A percentile compares a stretch with the other conserved stretches of the same genome.
These are phyloP conservation scores for Taphrorychus bicolor DNA, from an alignment of 2,888 invertebrate species.

Conservation along the genomic window DNA sequence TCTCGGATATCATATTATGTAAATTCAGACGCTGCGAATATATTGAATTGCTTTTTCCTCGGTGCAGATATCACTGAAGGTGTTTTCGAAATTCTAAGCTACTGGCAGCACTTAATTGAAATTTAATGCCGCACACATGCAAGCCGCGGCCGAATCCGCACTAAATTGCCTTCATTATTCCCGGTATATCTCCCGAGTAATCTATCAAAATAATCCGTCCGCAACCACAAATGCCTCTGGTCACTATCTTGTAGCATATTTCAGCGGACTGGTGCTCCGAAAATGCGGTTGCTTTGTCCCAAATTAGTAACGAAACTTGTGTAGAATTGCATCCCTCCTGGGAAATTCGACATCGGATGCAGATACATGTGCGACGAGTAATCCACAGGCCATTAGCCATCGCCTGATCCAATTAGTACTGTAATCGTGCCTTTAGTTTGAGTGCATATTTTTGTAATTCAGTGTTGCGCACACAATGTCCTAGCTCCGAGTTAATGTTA, in stretches of 20 bases:
- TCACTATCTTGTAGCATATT: constrained; percentile 19
- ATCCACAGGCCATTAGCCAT: not conserved
- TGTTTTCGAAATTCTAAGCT: not conserved
- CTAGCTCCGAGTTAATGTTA: too few relatives aligned
- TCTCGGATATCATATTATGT: not conserved
- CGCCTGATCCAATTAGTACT: not conserved
- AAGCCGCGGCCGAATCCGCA: not conserved
- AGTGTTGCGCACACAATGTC: too few relatives aligned
- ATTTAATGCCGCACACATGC: not conserved
- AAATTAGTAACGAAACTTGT: constrained; percentile 17
- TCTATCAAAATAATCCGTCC: constrained; percentile 24
- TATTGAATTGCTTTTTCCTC: not conserved
- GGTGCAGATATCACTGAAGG: not conserved
- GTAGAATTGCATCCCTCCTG: constrained; percentile 3
- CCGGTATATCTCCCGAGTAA: constrained; percentile 4
- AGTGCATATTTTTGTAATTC: too few relatives aligned
- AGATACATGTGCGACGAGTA: not conserved
- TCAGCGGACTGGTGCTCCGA: constrained; percentile 2
- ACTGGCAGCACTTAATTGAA: not conserved
- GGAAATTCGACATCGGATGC: constrained; percentile 5
- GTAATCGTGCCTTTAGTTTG: too few relatives aligned
- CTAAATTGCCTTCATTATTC: constrained; percentile 20
- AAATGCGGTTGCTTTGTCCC: constrained; percentile 16
- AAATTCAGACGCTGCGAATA: not conserved
- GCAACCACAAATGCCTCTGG: constrained; percentile 19